Evolutionary conservation across 2,797 vertebrate species (phyloP).

Genomic region (Calcarius lapponicus): DNA sequence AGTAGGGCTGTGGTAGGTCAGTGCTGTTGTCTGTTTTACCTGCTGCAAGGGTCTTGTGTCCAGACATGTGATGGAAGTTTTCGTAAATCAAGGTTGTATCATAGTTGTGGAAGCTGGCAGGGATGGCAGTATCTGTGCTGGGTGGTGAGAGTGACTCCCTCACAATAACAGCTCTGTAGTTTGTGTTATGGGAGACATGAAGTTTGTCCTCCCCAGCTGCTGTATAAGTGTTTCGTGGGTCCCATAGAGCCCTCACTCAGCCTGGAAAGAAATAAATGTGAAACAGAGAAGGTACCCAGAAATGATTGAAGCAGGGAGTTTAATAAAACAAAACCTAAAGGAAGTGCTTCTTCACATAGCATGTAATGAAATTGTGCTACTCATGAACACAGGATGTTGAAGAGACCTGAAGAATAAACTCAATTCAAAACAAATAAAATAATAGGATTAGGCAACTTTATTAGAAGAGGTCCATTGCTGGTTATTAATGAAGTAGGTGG

Average conservation of each 20-base stretch:
- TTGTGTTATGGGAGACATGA: neutral
- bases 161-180: neutral
- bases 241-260: neutral
- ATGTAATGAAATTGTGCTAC: conserved; percentile 12
- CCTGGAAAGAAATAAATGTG: neutral
- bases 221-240: neutral
- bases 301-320: neutral
- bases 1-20: neutral
- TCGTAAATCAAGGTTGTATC: neutral
- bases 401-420: conserved; percentile 23
- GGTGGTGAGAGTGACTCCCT: neutral
- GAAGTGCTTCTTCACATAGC: conserved; percentile 29
- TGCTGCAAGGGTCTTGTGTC: neutral
- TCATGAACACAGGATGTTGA: neutral
- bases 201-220: neutral
- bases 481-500: conserved; percentile 11
- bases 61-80: neutral
- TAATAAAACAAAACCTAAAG: neutral
- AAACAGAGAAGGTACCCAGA: neutral
- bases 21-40: neutral
- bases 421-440: conserved; percentile 31
- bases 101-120: neutral
- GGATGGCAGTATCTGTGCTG: neutral
- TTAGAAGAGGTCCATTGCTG: neutral
- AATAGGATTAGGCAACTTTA: conserved; percentile 29